phyloP scores from a whole-genome alignment of 2,888 invertebrate genomes.

The Trypoxylon attenuatum region DNA sequence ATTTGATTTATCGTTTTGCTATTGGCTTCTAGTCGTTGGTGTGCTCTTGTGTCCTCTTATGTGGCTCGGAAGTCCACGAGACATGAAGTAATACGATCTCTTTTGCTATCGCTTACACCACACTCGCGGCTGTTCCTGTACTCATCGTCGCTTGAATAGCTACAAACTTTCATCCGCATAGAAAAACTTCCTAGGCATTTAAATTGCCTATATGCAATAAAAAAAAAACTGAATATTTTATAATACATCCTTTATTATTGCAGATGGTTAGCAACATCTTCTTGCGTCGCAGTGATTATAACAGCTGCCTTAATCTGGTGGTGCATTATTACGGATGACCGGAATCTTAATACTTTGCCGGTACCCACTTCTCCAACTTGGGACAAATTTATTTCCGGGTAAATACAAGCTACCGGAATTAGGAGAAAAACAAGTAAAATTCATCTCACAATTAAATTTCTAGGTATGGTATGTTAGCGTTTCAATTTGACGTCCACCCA shows the following conservation, averaged over 20 bases:
- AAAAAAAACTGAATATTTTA: slow-evolving; percentile 7
- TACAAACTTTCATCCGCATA: background rate
- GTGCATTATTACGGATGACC: slow-evolving; percentile 76
- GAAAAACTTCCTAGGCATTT: background rate
- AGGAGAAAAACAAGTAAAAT: background rate
- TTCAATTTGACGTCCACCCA: slow-evolving; percentile 87
- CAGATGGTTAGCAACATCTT: slow-evolving; percentile 81
- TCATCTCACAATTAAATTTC: slow-evolving; percentile 8
- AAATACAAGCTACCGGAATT: slow-evolving; percentile 3
- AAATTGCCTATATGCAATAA: slow-evolving; percentile 1
- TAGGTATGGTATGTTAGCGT: slow-evolving; percentile 74
- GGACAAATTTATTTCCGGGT: slow-evolving; percentile 73
- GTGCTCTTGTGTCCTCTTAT: slow-evolving; percentile 85
- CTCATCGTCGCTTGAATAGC: background rate
- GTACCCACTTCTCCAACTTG: slow-evolving; percentile 71
- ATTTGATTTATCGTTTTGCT: slow-evolving; percentile 85
- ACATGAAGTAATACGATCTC: slow-evolving; percentile 84
- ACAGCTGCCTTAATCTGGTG: slow-evolving; percentile 82
- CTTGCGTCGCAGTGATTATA: slow-evolving; percentile 79
- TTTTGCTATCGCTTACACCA: slow-evolving; percentile 5
- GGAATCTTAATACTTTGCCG: slow-evolving; percentile 66
- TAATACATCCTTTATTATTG: slow-evolving; percentile 39
- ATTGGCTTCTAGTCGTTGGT: slow-evolving; percentile 88
- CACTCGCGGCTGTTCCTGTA: background rate
- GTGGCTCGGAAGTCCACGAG: slow-evolving; percentile 94